phyloP scores from a whole-genome alignment of 2,113 vertebrate species.

The Saccopteryx leptura region DNA sequence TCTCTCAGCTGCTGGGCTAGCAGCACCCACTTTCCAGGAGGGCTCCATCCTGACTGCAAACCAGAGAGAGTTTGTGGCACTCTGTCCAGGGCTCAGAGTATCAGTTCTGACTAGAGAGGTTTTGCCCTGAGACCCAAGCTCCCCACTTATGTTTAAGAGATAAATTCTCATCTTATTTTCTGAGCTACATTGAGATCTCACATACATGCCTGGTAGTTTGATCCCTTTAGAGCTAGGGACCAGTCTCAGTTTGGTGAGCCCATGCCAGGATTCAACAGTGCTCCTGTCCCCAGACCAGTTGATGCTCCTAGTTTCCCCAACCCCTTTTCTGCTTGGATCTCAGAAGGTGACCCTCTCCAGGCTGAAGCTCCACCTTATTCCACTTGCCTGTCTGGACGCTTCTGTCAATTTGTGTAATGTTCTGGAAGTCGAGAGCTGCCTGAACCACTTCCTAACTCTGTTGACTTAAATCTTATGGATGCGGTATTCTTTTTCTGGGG shows the following conservation, averaged over 20 bases:
- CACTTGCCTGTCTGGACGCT: background rate
- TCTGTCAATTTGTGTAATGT: background rate
- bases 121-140: background rate
- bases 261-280: background rate
- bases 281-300: background rate
- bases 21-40: background rate
- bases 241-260: background rate
- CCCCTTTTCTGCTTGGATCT: background rate
- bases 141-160: background rate
- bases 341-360: background rate
- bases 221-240: background rate
- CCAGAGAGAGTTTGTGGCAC: background rate
- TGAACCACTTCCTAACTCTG: background rate
- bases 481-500: background rate
- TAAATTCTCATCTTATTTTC: conserved; percentile 3
- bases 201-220: background rate
- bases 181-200: background rate
- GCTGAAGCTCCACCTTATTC: background rate
- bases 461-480: background rate
- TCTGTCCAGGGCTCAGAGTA: background rate
- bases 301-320: background rate
- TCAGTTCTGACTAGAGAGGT: background rate
- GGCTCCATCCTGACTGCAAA: background rate
- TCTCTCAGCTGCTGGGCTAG: background rate
- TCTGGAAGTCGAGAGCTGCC: background rate